Base-by-base conservation (phyloP, 2,113 vertebrate species). In the Ctenodactylus gundi region DNA sequence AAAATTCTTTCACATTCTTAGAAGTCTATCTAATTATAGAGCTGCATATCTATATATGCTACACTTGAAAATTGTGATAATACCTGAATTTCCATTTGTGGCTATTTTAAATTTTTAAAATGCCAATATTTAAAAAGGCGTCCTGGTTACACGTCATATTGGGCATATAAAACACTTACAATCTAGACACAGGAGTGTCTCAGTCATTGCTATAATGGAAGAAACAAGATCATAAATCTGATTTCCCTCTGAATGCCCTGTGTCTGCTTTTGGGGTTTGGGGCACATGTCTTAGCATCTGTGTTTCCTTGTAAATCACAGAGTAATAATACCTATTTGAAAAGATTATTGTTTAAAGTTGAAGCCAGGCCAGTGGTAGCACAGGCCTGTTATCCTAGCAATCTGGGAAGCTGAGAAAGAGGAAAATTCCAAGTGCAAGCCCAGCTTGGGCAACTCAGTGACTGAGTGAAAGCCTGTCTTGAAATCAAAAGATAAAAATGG, bases 71-170 rank as follows among this genome's bases (percentile, higher is more conserved):
- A 60, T n/a, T 65, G 64, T 68, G 84, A 73, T 73, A 12, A n/a
- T n/a, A 41, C 4, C 18, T 29, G 36, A 53, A 23, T 46, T 23
- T 72, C 75, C 9, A 3, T 29, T 83, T 60, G 36, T 62, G 55
- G 15, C 6, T 29, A 64, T 72, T 58, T 78, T 81, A 62, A 51
- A 36, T 57, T 4, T 51, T 58, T 57, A 62, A 82, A 64, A 44
- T 23, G 10, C 0, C 8, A 55, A 3, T 36, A 64, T 77, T 27
- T 12, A 55, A 76, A 64, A 29, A 21, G 29, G 6, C 20, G 80
- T 18, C 0, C 25, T 20, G 51, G 23, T 23, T 18, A 34, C 5
- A 21, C 4, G 4, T 49, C 23, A 75, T 1, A 0, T 1, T 6
- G 18, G 25, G 55, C 65, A 68, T 6, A 21, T 4, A 7, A 12